phyloP scores from a whole-genome alignment of 2,113 vertebrate species.

The Erythrocebus patas region DNA sequence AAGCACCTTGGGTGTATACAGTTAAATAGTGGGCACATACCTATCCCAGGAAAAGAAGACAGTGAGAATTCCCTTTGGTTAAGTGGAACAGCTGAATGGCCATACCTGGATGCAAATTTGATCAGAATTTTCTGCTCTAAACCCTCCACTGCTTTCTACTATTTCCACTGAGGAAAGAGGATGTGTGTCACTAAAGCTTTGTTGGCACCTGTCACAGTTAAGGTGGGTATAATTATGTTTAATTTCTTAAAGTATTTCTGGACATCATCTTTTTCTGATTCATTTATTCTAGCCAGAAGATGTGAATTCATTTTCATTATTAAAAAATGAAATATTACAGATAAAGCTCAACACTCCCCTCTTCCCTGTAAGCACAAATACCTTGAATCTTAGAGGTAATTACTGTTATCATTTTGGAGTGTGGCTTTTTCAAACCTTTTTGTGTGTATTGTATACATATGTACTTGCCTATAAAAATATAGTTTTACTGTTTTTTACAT shows the following conservation, averaged over 20 bases:
- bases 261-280: neutral
- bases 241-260: slow-evolving; percentile 10
- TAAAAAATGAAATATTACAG: neutral
- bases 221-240: slow-evolving; percentile 55
- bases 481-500: neutral
- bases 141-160: neutral
- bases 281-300: neutral
- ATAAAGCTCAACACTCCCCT: neutral
- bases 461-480: neutral
- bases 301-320: slow-evolving; percentile 4
- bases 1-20: neutral
- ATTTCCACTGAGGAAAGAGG: neutral
- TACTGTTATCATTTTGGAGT: neutral
- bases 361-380: neutral
- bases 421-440: slow-evolving; percentile 11
- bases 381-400: slow-evolving; percentile 9
- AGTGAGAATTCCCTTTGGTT: neutral
- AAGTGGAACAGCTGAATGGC: neutral
- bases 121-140: neutral
- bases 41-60: neutral
- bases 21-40: neutral
- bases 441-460: neutral
- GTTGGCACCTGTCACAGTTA: neutral
- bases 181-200: neutral
- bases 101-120: neutral